phyloP scores from a whole-genome alignment of 2,888 invertebrate species.

The Bugulina stolonifera region DNA sequence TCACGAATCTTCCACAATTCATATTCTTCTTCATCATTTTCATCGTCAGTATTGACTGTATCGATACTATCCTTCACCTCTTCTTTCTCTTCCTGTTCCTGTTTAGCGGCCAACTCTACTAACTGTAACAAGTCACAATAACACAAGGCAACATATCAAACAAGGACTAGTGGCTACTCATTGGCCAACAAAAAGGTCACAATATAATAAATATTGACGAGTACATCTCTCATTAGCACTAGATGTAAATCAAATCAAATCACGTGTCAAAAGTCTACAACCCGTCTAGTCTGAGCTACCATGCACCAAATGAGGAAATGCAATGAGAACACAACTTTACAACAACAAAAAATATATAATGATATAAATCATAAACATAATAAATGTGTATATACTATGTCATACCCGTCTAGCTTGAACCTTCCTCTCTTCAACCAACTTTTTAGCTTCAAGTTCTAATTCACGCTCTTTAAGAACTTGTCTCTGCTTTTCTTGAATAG shows the following conservation, averaged over 20 bases:
- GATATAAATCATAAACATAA: no score
- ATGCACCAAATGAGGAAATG: no score
- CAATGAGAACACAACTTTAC: no score
- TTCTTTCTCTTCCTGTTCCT: constrained; percentile 72
- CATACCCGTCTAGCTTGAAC: constrained; percentile 72
- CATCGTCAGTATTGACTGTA: constrained; percentile 60
- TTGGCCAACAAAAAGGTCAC: no score
- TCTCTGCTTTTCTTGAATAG: constrained; percentile 87
- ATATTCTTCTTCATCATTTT: constrained; percentile 84
- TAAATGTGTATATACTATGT: no score
- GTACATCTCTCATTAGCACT: no score
- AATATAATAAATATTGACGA: no score
- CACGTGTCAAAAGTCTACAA: no score
- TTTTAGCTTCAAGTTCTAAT: constrained; percentile 73
- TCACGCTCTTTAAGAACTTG: constrained; percentile 78
- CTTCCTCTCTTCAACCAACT: constrained; percentile 79
- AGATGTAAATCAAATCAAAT: no score
- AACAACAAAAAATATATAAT: no score
- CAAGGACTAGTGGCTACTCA: neutral
- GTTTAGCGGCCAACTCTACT: constrained; percentile 84
- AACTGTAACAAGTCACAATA: constrained; percentile 55
- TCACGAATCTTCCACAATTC: constrained; percentile 97
- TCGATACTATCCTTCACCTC: constrained; percentile 46
- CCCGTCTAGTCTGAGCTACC: no score
- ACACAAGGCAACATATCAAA: neutral